Evolutionary conservation across 1,140 invertebrate genomes (phyloP).

Genomic region (Halictus rubicundus): DNA sequence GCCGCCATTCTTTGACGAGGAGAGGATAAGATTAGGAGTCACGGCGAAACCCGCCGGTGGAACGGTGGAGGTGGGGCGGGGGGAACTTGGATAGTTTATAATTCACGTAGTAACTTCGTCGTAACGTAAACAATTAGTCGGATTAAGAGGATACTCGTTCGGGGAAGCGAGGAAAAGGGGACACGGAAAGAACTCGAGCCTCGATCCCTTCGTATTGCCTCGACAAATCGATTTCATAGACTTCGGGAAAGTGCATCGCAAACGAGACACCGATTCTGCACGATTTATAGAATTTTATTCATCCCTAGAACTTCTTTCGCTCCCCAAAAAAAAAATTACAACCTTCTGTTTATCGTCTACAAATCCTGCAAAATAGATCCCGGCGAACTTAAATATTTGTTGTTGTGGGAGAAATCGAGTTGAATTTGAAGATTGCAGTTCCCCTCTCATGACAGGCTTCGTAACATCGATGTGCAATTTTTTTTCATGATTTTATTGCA

Average conservation of each 20-base stretch:
- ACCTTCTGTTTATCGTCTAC: too few relatives aligned
- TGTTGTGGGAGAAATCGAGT: too few relatives aligned
- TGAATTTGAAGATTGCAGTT: too few relatives aligned
- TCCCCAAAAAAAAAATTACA: too few relatives aligned
- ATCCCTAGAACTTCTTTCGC: too few relatives aligned
- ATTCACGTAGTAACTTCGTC: conserved; percentile 72
- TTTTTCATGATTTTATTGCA: too few relatives aligned
- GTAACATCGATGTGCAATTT: too few relatives aligned
- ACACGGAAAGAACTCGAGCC: conserved; percentile 5
- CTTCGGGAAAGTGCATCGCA: background rate
- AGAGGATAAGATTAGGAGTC: conserved; percentile 68
- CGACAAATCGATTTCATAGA: conserved; percentile 32
- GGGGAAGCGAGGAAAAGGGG: conserved; percentile 2
- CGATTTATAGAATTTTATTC: background rate
- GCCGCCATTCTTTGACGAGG: conserved; percentile 65
- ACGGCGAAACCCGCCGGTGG: conserved; percentile 16
- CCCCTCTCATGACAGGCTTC: too few relatives aligned
- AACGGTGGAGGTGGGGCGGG: background rate
- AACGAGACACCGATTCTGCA: background rate
- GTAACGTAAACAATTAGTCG: conserved; percentile 77
- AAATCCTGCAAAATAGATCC: too few relatives aligned
- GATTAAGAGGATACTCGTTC: conserved; percentile 67
- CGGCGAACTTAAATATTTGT: too few relatives aligned
- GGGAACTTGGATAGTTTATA: conserved; percentile 67
- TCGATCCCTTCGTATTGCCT: conserved; percentile 41